phyloP scores from a whole-genome alignment of 1,140 invertebrate species.

The Stenopsyche tienmushanensis region DNA sequence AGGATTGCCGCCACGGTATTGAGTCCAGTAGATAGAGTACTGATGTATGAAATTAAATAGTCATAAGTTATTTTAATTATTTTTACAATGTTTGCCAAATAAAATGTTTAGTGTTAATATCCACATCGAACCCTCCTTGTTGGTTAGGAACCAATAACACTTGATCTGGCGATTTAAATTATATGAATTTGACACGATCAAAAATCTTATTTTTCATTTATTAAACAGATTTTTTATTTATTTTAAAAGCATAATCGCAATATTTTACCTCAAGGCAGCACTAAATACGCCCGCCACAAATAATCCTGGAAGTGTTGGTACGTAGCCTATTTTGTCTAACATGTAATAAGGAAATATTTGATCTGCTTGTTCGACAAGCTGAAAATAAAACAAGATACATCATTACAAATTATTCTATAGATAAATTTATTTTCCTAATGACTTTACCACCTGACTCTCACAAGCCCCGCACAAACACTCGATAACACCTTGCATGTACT shows the following conservation, averaged over 20 bases:
- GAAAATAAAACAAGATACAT: too few species aligned
- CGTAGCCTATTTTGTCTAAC: constrained; percentile 55
- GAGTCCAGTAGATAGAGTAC: constrained; percentile 71
- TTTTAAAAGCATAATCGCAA: constrained; percentile 9
- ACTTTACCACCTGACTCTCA: neutral
- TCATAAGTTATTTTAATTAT: too few species aligned
- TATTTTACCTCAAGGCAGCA: constrained; percentile 62
- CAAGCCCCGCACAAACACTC: neutral
- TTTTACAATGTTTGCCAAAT: too few species aligned
- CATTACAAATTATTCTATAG: neutral
- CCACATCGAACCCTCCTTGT: too few species aligned
- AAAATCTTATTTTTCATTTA: neutral
- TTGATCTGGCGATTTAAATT: neutral
- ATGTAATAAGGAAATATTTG: constrained; percentile 59
- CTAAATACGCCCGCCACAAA: constrained; percentile 68
- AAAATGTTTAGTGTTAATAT: too few species aligned
- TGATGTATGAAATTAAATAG: constrained; percentile 46
- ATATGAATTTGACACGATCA: neutral
- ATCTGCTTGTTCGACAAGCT: constrained; percentile 39
- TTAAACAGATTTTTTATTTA: neutral
- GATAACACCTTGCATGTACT: neutral
- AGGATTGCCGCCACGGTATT: constrained; percentile 81
- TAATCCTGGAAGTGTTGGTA: constrained; percentile 60
- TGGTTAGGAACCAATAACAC: neutral
- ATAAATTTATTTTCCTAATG: neutral